Evolutionary conservation across 2,797 vertebrate genomes (phyloP).

Genomic region (Anguilla obscura): DNA sequence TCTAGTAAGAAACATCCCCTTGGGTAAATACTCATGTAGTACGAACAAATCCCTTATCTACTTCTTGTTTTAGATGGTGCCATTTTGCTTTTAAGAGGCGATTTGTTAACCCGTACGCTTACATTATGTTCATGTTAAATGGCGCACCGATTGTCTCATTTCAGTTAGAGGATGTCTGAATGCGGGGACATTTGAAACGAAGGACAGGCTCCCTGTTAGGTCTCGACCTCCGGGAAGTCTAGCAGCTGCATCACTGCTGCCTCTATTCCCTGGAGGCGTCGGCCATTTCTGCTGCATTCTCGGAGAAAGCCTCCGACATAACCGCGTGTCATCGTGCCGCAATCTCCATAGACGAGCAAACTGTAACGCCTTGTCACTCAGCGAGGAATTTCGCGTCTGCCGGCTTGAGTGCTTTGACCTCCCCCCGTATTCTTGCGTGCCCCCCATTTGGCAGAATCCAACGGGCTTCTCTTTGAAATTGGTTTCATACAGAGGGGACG

Average conservation of each 20-base stretch:
- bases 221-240: not conserved
- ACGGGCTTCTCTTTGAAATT: conserved; percentile 72
- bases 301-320: not conserved
- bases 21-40: not conserved
- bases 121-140: not conserved
- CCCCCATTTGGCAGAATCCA: conserved; percentile 72
- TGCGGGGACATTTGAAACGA: not conserved
- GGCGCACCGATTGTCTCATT: not conserved
- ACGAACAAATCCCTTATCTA: not conserved
- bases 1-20: not conserved
- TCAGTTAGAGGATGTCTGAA: not conserved
- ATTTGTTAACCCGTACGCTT: not conserved
- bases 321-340: not conserved
- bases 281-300: not conserved
- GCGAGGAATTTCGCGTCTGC: conserved; percentile 67
- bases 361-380: conserved; percentile 58
- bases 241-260: not conserved
- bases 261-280: not conserved
- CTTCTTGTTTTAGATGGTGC: not conserved
- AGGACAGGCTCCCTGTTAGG: not conserved
- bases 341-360: conserved; percentile 50
- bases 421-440: conserved; percentile 69
- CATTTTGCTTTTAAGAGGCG: not conserved
- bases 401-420: conserved; percentile 67
- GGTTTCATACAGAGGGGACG: conserved; percentile 70